phyloP scores from a whole-genome alignment of 2,888 invertebrate species.

The Kryphioiulus occultus region DNA sequence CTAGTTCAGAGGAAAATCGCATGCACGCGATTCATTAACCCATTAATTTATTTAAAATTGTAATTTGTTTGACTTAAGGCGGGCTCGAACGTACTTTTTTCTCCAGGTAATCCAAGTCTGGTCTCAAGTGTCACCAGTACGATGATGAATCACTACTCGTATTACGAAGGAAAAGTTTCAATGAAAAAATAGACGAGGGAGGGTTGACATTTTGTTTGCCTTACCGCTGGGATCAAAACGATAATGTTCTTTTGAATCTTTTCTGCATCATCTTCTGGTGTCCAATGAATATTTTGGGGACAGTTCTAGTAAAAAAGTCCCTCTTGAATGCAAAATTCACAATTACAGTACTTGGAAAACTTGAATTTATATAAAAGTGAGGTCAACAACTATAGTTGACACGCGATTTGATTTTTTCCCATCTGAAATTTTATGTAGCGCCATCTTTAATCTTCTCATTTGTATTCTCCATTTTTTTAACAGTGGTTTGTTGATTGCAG shows the following conservation, averaged over 20 bases:
- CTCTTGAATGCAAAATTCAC: not conserved
- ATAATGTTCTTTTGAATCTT: not conserved
- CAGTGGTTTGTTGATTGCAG: no score
- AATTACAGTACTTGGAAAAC: not conserved
- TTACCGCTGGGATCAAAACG: not conserved
- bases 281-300: not conserved
- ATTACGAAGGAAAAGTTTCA: not conserved
- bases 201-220: not conserved
- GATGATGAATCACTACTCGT: not conserved
- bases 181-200: conserved; percentile 16
- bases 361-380: not conserved
- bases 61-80: not conserved
- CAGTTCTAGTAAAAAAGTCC: not conserved
- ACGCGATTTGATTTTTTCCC: no score
- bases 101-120: not conserved
- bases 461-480: no score
- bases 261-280: no score
- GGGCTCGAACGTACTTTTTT: not conserved
- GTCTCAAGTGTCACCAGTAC: conserved; percentile 1
- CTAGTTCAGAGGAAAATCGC: not conserved
- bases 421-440: no score
- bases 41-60: not conserved
- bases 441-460: no score
- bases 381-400: not conserved
- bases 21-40: not conserved